Percentiles rank a stretch among this genome's conserved stretches.
These are phyloP conservation scores for Neopipo cinnamomea DNA, from an alignment of 2,113 vertebrate species.

Conservation along the genomic window DNA sequence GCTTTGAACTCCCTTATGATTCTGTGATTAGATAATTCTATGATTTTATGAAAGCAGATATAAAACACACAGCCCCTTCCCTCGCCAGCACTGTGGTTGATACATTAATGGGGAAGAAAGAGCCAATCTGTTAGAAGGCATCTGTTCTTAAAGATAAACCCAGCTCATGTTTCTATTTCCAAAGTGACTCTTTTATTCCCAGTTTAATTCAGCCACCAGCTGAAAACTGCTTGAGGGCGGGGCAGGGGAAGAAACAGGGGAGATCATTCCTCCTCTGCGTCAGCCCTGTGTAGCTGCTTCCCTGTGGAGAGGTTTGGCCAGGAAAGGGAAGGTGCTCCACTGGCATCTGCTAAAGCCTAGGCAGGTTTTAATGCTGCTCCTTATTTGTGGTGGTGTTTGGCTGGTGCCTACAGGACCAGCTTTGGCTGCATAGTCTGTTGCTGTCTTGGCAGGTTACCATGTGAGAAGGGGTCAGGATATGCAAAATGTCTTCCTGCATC, in stretches of 20 bases:
- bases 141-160: neutral
- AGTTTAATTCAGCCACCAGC: neutral
- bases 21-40: too few species aligned
- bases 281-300: neutral
- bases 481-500: neutral
- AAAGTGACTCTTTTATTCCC: neutral
- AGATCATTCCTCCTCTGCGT: neutral
- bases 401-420: neutral
- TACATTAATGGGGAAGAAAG: neutral
- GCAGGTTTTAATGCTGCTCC: neutral
- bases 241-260: neutral
- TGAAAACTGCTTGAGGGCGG: neutral
- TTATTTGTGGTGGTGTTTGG: neutral
- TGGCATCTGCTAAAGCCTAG: neutral
- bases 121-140: neutral
- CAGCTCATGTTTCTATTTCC: rapidly evolving
- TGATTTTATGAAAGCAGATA: neutral
- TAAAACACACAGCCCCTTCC: neutral
- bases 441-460: neutral
- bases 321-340: neutral
- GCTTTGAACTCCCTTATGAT: neutral
- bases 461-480: neutral
- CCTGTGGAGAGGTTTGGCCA: neutral
- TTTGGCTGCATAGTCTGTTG: rapidly evolving
- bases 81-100: rapidly evolving